phyloP scores from a whole-genome alignment of 2,797 vertebrate genomes.

The Sebastes matsubarae region DNA sequence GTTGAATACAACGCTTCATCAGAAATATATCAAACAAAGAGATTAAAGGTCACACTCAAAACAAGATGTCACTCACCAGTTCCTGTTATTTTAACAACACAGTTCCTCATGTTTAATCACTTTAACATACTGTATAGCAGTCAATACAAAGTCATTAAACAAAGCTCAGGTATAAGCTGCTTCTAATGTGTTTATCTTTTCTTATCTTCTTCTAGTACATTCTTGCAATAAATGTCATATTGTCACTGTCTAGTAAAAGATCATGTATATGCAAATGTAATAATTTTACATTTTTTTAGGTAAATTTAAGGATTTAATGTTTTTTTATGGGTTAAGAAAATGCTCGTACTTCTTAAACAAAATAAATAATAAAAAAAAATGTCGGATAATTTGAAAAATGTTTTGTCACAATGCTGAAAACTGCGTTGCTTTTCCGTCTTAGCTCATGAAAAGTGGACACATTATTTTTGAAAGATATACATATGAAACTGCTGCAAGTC shows the following conservation, averaged over 20 bases:
- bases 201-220: neutral
- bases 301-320: neutral
- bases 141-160: neutral
- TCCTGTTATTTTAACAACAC: neutral
- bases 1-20: neutral
- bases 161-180: neutral
- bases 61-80: neutral
- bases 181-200: neutral
- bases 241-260: too few species aligned
- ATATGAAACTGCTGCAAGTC: too few species aligned
- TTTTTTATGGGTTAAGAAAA: too few species aligned
- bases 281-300: neutral
- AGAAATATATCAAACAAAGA: neutral
- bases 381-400: neutral
- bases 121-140: neutral
- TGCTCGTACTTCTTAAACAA: neutral
- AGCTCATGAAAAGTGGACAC: neutral
- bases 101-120: neutral
- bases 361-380: neutral
- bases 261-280: neutral
- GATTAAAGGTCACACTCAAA: neutral
- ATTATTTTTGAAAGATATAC: too few species aligned
- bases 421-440: neutral
- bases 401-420: neutral
- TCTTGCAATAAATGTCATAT: neutral